Evolutionary conservation across 2,797 vertebrate genomes (phyloP), one percentile per base, ranked within the genome.

Genomic region (Columba guinea): DNA sequence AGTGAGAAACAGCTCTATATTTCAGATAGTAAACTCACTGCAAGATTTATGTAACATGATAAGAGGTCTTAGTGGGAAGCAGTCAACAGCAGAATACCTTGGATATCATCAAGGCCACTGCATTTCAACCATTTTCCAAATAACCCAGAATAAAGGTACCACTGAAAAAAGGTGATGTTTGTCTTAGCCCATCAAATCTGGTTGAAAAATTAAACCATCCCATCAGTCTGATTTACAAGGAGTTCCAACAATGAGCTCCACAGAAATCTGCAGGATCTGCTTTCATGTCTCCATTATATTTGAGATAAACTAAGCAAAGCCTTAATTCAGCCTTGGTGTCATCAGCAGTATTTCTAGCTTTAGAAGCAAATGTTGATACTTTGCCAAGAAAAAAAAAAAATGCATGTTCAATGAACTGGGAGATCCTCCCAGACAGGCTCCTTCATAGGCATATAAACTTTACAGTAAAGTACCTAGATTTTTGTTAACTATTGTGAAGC

Each of bases 271-370:
- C 46, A 90, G 32, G 46, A 79, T 71, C 41, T 93, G 70, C 62
- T 81, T 84, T 86, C 87, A 81, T 3, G 3, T 51, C 56, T 69
- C 81, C 70, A 73, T 84, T 75, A 63, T 22, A 84, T 53, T 67
- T 58, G 37, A 94, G 70, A 86, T 32, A 86, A 92, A 93, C 87
- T 35, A 87, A 90, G 69, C 53, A 88, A 88, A 91, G 41, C 46
- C 30, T 73, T 91, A 90, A 88, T 63, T 86, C 83, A 92, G 82
- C 58, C 34, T 65, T 75, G n/a, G 46, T 65, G 46, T 34, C 6
- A 9, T 75, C 84, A 87, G 62, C 76, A 90, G 35, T 28, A 91
- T 85, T 86, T 80, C 84, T 26, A 67, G 63, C 46, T 73, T 44
- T 80, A 91, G 60, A 93, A 91, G 64, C 10, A 93, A 82, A 75